Evolutionary conservation across 64 coral and sea anemone genomes (phyloP), one percentile per base, ranked within the genome.

Genomic region (Porites lutea): DNA sequence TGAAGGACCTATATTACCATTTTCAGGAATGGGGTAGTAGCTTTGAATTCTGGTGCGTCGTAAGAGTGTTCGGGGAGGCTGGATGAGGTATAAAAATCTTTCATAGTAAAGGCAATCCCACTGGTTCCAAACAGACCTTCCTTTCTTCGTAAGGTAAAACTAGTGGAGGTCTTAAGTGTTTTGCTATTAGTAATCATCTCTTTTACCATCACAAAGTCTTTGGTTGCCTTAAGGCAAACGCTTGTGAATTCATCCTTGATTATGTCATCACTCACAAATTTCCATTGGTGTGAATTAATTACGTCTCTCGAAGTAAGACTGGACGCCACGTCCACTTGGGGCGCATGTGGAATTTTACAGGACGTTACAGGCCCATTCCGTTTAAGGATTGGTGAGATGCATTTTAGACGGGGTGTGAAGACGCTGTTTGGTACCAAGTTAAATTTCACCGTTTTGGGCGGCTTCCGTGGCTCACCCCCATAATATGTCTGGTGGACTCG

Each of bases 301-400:
- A 3, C 16, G 3, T 61, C 59, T 8, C 13, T 47, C 48, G 43
- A 13, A 18, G 58, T 59, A 48, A 2, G 8, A 27, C 59, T 63
- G 1, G 54, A 37, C 54, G 63, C 37, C 20, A 6, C 4, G 2
- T 83, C 13, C 47, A 49, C 15, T 15, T 15, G 72, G 11, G 46
- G 7, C 15, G 6, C 14, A 49, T 2, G 48, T 18, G 46, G 72
- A 75, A 14, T 46, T 48, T 74, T 74, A 6, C 46, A 3, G 72
- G 0, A 13, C 4, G 72, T 2, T 67, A 5, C 6, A 47, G 19
- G n/a, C 48, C 48, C 48, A 63, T 60, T 2, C 58, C 59, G 18
- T 83, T 83, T 83, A 7, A 83, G 44, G 3, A 83, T 83, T 10
- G 81, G 81, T 83, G 81, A 83, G 2, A 67, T n/a, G 48, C 59